Conservation (phyloP, 2,113 vertebrate species). For the Monopterus albus region DNA sequence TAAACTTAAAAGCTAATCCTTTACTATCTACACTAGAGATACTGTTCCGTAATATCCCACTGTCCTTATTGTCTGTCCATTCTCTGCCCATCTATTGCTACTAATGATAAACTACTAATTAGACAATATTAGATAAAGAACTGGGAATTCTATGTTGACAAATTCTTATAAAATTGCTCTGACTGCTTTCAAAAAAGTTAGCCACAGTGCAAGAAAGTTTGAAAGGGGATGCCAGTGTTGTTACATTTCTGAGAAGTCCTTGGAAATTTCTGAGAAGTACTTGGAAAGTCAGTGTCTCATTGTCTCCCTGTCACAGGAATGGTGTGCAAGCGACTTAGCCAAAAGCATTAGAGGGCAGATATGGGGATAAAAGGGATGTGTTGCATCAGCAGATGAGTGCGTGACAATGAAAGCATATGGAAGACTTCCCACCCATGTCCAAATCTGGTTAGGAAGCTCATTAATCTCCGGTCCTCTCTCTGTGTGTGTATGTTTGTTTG, state of each 20-base stretch:
- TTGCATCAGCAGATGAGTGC: slow-evolving; percentile 53
- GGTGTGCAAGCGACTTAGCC: slow-evolving; percentile 4
- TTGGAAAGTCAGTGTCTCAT: slow-evolving; percentile 18
- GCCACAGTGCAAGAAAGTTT: background rate
- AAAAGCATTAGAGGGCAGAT: slow-evolving; percentile 35
- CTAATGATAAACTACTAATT: slow-evolving; percentile 9
- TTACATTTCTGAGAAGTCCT: slow-evolving; percentile 40
- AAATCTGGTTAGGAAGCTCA: slow-evolving; percentile 74
- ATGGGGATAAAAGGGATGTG: slow-evolving; percentile 28
- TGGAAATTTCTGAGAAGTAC: slow-evolving; percentile 49
- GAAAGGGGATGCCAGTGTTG: slow-evolving; percentile 5
- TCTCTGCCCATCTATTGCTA: background rate
- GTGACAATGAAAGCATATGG: slow-evolving; percentile 70
- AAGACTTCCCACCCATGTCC: slow-evolving; percentile 62
- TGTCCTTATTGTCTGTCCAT: background rate
- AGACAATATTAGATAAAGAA: slow-evolving; percentile 7
- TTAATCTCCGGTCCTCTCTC: slow-evolving; percentile 49
- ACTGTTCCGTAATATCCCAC: background rate
- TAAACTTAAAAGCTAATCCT: background rate
- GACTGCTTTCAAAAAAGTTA: slow-evolving; percentile 1
- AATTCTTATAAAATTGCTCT: background rate
- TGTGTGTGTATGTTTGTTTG: slow-evolving; percentile 4
- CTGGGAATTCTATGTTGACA: background rate
- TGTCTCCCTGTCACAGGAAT: slow-evolving; percentile 16
- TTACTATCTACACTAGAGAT: background rate